A percentile compares a stretch with the other conserved stretches of the same genome.
phyloP scores from a whole-genome alignment of 2,888 invertebrate species.

The Nephrotoma guestfalica region DNA sequence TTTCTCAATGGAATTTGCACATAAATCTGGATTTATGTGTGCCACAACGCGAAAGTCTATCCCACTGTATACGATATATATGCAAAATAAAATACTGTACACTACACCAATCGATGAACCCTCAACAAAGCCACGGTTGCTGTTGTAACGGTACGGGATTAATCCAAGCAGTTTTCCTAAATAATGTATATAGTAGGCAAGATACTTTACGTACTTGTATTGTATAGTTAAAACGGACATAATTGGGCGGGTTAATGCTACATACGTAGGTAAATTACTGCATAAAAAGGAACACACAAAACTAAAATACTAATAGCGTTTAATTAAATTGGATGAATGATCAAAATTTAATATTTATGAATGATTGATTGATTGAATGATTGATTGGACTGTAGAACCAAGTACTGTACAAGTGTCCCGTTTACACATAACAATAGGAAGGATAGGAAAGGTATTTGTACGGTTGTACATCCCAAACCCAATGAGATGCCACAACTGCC shows the following conservation, averaged over 20 bases:
- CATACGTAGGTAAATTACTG: too few relatives aligned
- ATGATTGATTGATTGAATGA: too few relatives aligned
- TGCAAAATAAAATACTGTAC: not conserved
- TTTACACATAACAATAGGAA: too few relatives aligned
- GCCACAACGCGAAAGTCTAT: not conserved
- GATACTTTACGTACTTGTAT: not conserved
- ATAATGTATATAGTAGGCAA: not conserved
- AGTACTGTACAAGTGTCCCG: too few relatives aligned
- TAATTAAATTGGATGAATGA: too few relatives aligned
- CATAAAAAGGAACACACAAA: too few relatives aligned
- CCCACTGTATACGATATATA: not conserved
- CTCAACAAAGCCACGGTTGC: not conserved
- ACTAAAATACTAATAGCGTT: too few relatives aligned
- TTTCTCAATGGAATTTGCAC: not conserved
- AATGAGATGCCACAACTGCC: too few relatives aligned
- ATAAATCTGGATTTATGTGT: not conserved
- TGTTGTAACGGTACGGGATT: not conserved
- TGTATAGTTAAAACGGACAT: not conserved
- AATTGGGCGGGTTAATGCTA: not conserved
- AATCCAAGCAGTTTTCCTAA: not conserved
- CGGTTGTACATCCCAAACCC: too few relatives aligned
- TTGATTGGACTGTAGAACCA: too few relatives aligned
- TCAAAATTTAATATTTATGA: too few relatives aligned
- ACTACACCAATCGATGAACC: not conserved
- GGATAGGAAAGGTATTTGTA: too few relatives aligned